These are phyloP conservation scores for Cyanoramphus novaezelandiae DNA, from an alignment of 2,113 vertebrate genomes.

Conservation along the genomic window DNA sequence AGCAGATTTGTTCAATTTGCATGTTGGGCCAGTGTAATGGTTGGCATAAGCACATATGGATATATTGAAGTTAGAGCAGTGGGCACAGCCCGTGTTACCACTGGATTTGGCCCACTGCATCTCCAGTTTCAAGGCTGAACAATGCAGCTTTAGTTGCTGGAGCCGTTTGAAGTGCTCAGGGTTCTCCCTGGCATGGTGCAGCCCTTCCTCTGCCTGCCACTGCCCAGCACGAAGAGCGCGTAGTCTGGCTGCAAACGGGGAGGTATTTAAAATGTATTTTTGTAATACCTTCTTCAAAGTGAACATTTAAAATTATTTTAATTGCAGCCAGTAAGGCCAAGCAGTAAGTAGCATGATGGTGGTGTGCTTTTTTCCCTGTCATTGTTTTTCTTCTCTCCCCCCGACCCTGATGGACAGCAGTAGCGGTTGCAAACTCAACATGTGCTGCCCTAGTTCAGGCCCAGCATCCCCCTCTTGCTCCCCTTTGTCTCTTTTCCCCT, in stretches of 20 bases:
- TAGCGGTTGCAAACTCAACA: slow-evolving; percentile 18
- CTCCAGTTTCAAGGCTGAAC: background rate
- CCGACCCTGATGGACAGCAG: background rate
- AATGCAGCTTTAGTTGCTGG: background rate
- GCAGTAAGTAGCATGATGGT: background rate
- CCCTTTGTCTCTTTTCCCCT: slow-evolving; percentile 71
- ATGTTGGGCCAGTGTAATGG: background rate
- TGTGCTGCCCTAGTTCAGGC: slow-evolving; percentile 62
- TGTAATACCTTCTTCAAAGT: background rate
- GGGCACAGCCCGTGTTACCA: background rate
- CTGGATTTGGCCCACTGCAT: background rate
- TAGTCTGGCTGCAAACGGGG: background rate
- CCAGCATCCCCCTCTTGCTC: slow-evolving; percentile 54
- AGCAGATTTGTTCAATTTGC: background rate
- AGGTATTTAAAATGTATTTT: background rate
- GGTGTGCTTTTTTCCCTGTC: background rate
- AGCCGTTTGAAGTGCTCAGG: background rate
- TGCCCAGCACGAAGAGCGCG: background rate
- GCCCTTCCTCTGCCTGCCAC: background rate
- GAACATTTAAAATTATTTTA: background rate
- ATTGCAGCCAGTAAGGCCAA: background rate
- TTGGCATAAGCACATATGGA: background rate
- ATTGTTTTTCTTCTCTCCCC: background rate
- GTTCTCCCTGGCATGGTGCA: background rate
- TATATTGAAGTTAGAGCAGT: background rate